Percentiles rank a stretch among this genome's conserved stretches.
Evolutionary conservation across 2,113 vertebrate genomes (phyloP).

Genomic region (Ctenomys sociabilis): DNA sequence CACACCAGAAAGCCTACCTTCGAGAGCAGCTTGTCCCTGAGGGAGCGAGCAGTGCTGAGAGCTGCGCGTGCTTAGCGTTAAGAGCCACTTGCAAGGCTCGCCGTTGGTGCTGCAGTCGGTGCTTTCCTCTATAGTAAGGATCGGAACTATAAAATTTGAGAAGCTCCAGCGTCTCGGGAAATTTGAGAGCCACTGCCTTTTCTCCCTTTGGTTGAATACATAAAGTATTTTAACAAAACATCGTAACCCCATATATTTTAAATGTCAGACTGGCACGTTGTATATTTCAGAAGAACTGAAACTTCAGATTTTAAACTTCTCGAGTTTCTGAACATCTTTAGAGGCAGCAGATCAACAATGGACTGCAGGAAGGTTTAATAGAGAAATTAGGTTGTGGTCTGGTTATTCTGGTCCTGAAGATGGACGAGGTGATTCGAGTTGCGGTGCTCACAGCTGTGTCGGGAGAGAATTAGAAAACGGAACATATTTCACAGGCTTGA

Average conservation of each 20-base stretch:
- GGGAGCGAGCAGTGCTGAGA: slow-evolving; percentile 35
- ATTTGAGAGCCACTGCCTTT: slow-evolving; percentile 66
- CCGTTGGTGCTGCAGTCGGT: slow-evolving; percentile 38
- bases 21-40: slow-evolving; percentile 43
- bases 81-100: slow-evolving; percentile 28
- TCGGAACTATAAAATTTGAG: slow-evolving; percentile 70
- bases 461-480: background rate
- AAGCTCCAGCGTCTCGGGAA: slow-evolving; percentile 64
- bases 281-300: slow-evolving; percentile 43
- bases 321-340: slow-evolving; percentile 34
- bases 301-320: background rate
- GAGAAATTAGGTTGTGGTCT: slow-evolving; percentile 1
- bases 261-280: slow-evolving; percentile 44
- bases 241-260: slow-evolving; percentile 40
- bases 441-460: background rate
- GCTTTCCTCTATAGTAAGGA: slow-evolving; percentile 76
- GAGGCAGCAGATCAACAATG: slow-evolving; percentile 47
- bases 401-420: background rate
- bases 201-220: slow-evolving; percentile 56
- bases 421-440: background rate
- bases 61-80: slow-evolving; percentile 55
- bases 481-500: background rate
- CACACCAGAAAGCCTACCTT: slow-evolving; percentile 70
- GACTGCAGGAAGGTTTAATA: background rate
- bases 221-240: slow-evolving; percentile 62